Evolutionary conservation across 2,113 vertebrate species (phyloP).

Genomic region (Oryzias woworae): DNA sequence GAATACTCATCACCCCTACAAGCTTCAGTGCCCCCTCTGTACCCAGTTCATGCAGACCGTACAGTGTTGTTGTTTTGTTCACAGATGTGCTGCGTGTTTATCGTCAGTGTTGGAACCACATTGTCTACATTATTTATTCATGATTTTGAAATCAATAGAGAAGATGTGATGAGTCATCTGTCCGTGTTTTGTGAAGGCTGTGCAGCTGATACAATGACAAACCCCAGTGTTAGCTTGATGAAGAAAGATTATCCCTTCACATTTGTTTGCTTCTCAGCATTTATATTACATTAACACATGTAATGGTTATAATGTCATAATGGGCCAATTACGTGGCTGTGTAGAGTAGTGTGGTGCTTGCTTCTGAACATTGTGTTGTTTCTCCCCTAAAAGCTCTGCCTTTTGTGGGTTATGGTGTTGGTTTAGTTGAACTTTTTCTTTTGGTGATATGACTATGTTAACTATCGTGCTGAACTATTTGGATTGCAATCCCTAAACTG

Average conservation of each 20-base stretch:
- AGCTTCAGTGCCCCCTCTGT: not conserved
- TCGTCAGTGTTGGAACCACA: slow-evolving; percentile 24
- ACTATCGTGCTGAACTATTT: slow-evolving; percentile 57
- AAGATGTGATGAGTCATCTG: slow-evolving; percentile 66
- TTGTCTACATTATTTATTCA: slow-evolving; percentile 63
- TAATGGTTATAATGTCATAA: slow-evolving; percentile 72
- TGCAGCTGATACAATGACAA: slow-evolving; percentile 57
- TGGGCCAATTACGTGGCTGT: slow-evolving; percentile 60
- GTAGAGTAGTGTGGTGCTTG: slow-evolving; percentile 49
- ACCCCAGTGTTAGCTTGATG: slow-evolving; percentile 41
- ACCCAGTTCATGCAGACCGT: not conserved
- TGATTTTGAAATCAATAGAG: slow-evolving; percentile 50
- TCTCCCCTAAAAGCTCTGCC: slow-evolving; percentile 53
- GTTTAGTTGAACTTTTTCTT: slow-evolving; percentile 38
- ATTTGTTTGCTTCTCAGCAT: slow-evolving; percentile 62
- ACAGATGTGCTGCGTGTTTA: slow-evolving; percentile 12
- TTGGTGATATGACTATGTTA: slow-evolving; percentile 37
- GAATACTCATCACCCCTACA: slow-evolving; percentile 43
- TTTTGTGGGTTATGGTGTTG: slow-evolving; percentile 57
- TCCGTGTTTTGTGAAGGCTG: slow-evolving; percentile 49
- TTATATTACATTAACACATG: slow-evolving; percentile 66
- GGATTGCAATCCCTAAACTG: slow-evolving; percentile 50
- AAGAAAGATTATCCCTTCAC: slow-evolving; percentile 60
- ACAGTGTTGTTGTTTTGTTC: not conserved
- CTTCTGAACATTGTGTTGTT: slow-evolving; percentile 53